Evolutionary conservation across 64 coral and sea anemone species (phyloP), one percentile per base, ranked within the genome.

Genomic region (Trachythela sp.): DNA sequence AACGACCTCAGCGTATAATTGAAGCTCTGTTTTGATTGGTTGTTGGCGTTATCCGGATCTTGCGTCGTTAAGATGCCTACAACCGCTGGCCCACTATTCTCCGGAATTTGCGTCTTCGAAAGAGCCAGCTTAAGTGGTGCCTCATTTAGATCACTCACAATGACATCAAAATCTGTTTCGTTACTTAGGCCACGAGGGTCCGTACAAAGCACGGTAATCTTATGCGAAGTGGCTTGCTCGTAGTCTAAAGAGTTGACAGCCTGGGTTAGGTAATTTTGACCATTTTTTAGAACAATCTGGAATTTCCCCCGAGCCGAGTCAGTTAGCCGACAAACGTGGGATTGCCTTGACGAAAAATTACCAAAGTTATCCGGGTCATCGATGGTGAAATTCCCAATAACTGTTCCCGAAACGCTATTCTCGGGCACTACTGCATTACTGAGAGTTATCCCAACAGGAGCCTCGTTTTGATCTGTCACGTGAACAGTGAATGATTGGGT

Each of bases 11-110:
- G 41, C 0, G 48, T 71, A 68, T 97, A 97, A 7, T 41, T 85
- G 64, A 97, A 97, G 1, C 27, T 54, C 50, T 97, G 95, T 52
- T 88, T 84, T 39, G 48, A 67, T 34, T 35, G 40, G 30, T 90
- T 42, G 70, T 92, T 92, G 18, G 56, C 89, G 68, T 97, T 97
- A 58, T 97, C 95, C 22, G 95, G 95, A 64, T 97, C 95, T 77
- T 24, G 56, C 29, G 92, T 92, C 10, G 72, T 88, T 5, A 97
- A 60, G 0, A 91, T 90, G 27, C 95, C 95, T 92, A 80, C 75
- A 6, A 80, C 75, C 2, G 75, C 75, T 37, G 75, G 34, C 5
- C 56, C 56, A 26, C 24, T 27, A 80, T 80, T 80, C 31, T 80
- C 75, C 11, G 75, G 15, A 80, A 80, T 36, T 7, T 80, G 2